Base-by-base conservation (phyloP, 2,113 vertebrate genomes). In the Prochilodus magdalenae region DNA sequence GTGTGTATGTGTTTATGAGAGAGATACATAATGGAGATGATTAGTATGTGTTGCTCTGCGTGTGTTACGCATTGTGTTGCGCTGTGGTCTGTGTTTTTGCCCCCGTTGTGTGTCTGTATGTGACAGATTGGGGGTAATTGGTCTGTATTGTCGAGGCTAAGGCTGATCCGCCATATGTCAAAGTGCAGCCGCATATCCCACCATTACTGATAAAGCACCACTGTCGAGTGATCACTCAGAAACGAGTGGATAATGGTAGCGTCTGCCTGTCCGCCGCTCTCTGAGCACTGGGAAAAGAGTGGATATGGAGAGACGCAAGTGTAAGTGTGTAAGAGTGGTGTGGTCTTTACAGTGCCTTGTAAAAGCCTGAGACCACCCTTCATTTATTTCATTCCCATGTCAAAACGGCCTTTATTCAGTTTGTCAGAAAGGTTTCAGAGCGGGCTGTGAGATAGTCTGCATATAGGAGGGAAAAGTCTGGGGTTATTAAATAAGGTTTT, bases 231-330 rank as follows among this genome's bases (percentile, higher is more conserved):
- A 63, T 63, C 16, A 29, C n/a, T 59, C 59, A 44, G 22, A 60
- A 36, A 26, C 15, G 0, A 44, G 74, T 63, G 15, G 57, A 63
- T 76, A 76, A 76, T 62, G 24, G 73, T 33, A 75, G 24, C 53
- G 20, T 57, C 53, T 20, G 18, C 53, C 53, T 1, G 18, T 57
- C 20, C 20, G 15, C 53, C 18, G 53, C 53, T 57, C 53, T n/a
- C 20, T 57, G 18, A n/a, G 53, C 8, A 44, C 40, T 44, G 40
- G 40, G 40, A 62, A 26, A 11, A 44, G 15, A 55, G 29, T 16
- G 16, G 70, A 73, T 27, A 57, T n/a, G 13, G 36, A 44, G 4
- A 14, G 8, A 44, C 5, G 40, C 40, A 11, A 40, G 4, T 6
- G 18, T 18, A 30, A 22, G 14, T 13, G n/a, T n/a, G n/a, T n/a